phyloP scores from a whole-genome alignment of 2,797 vertebrate genomes.

The Hippoglossus hippoglossus region DNA sequence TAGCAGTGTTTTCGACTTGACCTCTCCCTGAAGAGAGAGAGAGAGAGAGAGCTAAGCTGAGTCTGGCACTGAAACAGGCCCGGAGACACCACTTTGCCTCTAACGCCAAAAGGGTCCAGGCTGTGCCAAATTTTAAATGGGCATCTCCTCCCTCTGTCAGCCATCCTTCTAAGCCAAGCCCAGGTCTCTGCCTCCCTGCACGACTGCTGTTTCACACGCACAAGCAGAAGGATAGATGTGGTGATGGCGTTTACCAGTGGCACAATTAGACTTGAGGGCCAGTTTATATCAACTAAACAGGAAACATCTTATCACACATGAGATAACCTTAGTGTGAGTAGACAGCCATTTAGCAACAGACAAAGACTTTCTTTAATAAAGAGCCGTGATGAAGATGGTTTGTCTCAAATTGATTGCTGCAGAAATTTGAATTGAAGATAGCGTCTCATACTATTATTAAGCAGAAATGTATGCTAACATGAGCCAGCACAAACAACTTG shows the following conservation, averaged over 20 bases:
- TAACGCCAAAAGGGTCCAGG: conserved; percentile 57
- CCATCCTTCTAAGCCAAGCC: conserved; percentile 46
- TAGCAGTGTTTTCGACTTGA: conserved; percentile 60
- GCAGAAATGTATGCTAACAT: background rate
- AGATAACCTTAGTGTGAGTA: background rate
- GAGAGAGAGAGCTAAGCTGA: conserved; percentile 53
- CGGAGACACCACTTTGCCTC: conserved; percentile 40
- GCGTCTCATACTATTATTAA: background rate
- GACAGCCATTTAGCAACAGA: background rate
- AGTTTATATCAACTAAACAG: conserved; percentile 8
- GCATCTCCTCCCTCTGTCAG: conserved; percentile 60
- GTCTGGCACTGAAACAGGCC: conserved; percentile 67
- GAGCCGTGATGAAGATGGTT: background rate
- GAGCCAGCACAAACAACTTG: background rate
- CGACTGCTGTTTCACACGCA: conserved; percentile 33
- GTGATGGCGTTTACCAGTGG: conserved; percentile 2
- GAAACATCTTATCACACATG: background rate
- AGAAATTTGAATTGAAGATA: background rate
- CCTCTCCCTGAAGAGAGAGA: conserved; percentile 61
- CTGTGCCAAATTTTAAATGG: conserved; percentile 74
- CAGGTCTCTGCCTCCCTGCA: conserved; percentile 44
- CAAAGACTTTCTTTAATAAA: background rate
- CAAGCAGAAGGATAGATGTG: conserved; percentile 24
- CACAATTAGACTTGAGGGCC: background rate
- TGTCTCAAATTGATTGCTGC: background rate